Evolutionary conservation across 1,140 invertebrate species (phyloP).

Genomic region (Episyrphus balteatus): DNA sequence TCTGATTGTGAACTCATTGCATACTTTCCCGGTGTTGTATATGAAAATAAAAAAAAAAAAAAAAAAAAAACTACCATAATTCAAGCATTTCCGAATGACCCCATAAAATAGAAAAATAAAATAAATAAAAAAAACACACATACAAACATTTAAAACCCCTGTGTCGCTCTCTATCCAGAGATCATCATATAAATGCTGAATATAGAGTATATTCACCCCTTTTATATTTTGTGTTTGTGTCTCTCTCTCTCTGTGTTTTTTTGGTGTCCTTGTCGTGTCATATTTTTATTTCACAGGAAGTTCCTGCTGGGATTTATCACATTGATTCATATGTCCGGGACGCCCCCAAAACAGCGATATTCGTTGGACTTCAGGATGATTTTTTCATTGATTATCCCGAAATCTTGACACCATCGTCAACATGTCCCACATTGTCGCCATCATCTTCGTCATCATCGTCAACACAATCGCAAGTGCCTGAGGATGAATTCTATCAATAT

Average conservation of each 20-base stretch:
- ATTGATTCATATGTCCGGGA: constrained; percentile 34
- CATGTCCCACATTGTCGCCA: background rate
- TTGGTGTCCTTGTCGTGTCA: constrained; percentile 14
- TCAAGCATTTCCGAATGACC: no score
- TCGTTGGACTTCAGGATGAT: constrained; percentile 33
- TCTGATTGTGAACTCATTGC: no score
- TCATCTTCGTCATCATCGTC: background rate
- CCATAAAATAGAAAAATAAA: no score
- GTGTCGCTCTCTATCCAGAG: no score
- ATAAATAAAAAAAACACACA: no score
- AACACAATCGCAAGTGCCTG: background rate
- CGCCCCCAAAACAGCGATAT: constrained; percentile 34
- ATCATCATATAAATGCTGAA: no score
- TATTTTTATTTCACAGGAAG: constrained; percentile 26
- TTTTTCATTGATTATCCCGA: constrained; percentile 1
- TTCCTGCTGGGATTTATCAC: constrained; percentile 32
- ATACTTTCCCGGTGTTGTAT: no score
- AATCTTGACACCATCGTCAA: background rate
- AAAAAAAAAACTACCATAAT: no score
- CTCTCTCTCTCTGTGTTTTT: constrained; percentile 10
- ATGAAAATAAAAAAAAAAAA: no score
- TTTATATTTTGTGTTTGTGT: constrained; percentile 3
- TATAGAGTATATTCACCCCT: background rate
- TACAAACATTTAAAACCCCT: no score
- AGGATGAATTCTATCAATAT: background rate